These are phyloP conservation scores for Gnathonemus longibarbis DNA, from an alignment of 2,113 vertebrate species.

Conservation along the genomic window DNA sequence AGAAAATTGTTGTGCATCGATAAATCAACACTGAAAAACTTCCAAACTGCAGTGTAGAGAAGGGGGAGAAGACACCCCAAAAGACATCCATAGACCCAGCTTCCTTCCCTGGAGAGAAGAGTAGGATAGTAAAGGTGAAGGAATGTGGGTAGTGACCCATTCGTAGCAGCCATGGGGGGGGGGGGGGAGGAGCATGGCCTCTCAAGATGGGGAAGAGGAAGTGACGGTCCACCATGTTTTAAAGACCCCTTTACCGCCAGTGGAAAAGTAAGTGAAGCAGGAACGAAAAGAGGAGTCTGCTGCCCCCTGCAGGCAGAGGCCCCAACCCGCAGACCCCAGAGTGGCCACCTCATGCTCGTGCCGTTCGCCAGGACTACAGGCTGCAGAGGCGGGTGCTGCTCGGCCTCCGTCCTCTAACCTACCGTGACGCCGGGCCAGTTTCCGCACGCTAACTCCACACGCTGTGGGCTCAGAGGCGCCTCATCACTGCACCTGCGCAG, in stretches of 20 bases:
- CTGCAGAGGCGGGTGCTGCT: background rate
- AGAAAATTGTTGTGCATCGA: background rate
- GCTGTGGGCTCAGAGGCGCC: background rate
- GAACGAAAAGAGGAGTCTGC: background rate
- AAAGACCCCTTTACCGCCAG: background rate
- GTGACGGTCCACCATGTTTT: background rate
- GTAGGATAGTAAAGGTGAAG: background rate
- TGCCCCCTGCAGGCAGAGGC: background rate
- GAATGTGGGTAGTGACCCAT: slow-evolving; percentile 25
- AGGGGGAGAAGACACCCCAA: background rate
- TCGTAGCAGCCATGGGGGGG: slow-evolving; percentile 23
- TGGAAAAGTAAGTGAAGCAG: slow-evolving; percentile 4
- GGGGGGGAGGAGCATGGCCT: background rate
- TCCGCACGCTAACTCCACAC: slow-evolving; percentile 18
- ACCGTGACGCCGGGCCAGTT: slow-evolving; percentile 29
- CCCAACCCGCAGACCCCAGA: background rate
- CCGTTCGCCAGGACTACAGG: background rate
- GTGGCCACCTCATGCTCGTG: slow-evolving; percentile 5
- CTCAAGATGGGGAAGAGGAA: background rate
- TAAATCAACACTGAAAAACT: background rate
- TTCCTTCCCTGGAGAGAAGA: background rate
- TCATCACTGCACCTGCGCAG: slow-evolving; percentile 8
- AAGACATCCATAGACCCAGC: background rate
- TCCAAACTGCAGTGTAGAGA: background rate
- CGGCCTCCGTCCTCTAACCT: slow-evolving; percentile 42